Percentiles rank a stretch among this genome's conserved stretches.
phyloP scores from a whole-genome alignment of 2,113 vertebrate species.

The Scopus umbretta region DNA sequence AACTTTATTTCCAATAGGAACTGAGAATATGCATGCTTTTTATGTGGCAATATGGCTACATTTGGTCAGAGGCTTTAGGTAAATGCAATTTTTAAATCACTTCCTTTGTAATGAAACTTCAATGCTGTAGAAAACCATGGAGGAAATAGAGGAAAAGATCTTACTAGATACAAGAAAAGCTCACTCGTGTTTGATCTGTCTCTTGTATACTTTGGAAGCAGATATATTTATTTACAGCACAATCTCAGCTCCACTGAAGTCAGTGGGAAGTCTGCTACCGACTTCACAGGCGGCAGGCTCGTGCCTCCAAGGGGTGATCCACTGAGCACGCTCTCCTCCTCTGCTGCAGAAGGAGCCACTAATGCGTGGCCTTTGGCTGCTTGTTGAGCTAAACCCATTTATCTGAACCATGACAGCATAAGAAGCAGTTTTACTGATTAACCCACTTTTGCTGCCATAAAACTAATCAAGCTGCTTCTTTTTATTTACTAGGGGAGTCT shows the following conservation, averaged over 20 bases:
- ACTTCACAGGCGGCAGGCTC: not conserved
- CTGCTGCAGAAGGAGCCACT: not conserved
- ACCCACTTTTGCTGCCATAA: slow-evolving; percentile 13
- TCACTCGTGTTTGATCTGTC: not conserved
- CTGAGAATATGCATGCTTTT: not conserved
- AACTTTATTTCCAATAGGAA: not conserved
- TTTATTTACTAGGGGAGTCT: not conserved
- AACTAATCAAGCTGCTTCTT: slow-evolving; percentile 19
- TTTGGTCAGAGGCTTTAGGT: not conserved
- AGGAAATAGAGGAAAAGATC: not conserved
- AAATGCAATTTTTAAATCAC: not conserved
- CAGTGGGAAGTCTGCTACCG: not conserved
- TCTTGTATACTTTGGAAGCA: not conserved
- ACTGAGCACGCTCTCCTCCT: not conserved
- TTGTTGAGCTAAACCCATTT: slow-evolving; percentile 21
- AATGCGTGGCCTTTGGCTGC: not conserved
- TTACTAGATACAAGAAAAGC: not conserved
- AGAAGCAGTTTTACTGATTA: slow-evolving; percentile 18
- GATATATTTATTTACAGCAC: slow-evolving; percentile 24
- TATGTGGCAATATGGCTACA: not conserved
- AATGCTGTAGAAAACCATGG: not conserved
- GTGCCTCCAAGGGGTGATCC: not conserved
- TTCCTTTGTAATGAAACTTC: not conserved
- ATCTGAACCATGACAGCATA: slow-evolving; percentile 9
- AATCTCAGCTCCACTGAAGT: not conserved